Base-by-base conservation (phyloP, 2,888 invertebrate species). In the Cheilosia soror region DNA sequence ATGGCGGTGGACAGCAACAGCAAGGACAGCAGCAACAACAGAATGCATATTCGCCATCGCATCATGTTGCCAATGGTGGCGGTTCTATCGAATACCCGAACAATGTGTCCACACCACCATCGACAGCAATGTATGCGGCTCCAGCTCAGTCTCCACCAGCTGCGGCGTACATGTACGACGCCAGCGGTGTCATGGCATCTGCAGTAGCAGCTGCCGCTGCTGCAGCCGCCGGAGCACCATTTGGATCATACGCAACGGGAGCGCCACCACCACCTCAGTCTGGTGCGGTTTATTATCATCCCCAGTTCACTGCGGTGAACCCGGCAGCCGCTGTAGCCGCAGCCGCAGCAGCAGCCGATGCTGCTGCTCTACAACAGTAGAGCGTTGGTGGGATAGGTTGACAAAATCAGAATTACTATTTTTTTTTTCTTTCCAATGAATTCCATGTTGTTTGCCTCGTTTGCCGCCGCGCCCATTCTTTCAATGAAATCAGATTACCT, bases 141-240 rank as follows among this genome's bases (percentile, higher is more conserved):
- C 91, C 91, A 66, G 89, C 92, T 13, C 91, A 91, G 68, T 92
- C 91, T 65, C 91, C 91, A 76, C 91, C 91, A 40, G 90, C 91
- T 72, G 89, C 90, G 6, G 88, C 91, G 75, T 91, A 92, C 63
- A 91, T 91, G 91, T 91, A 92, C 68, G 91, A 91, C 83, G 90
- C 92, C n/a, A 89, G 89, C 44, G 91, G 91, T 20, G 90, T 92
- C 49, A 81, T 91, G 58, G 91, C 91, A 51, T 87, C 91, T 7
- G 90, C 91, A 62, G 89, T 89, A 55, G 89, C 89, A 6, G 90
- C 90, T 47, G 91, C 91, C 7, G 90, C 90, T 80, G 91, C 90
- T 58, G 92, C 91, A 88, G 91, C 92, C 6, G 92, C 91, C 87
- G 91, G 90, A 58, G 87, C 78, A 84, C 83, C 79, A 71, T 87